phyloP scores from a whole-genome alignment of 2,797 vertebrate species.

The Arnoldichthys spilopterus region DNA sequence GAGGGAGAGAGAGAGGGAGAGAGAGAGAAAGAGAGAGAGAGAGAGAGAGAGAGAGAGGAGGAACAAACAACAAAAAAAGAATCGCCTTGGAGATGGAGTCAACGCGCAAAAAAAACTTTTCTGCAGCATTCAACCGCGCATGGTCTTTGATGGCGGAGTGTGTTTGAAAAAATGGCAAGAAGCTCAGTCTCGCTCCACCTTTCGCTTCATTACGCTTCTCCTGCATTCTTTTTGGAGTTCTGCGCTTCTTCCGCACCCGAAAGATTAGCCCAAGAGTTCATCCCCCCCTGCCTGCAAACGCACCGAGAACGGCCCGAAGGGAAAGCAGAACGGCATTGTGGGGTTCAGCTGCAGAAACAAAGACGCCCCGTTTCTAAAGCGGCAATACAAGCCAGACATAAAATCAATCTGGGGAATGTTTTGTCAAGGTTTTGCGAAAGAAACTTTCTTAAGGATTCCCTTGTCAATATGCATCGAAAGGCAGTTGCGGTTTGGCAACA shows the following conservation, averaged over 20 bases:
- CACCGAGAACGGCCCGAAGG: conserved; percentile 78
- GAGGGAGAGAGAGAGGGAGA: conserved; percentile 37
- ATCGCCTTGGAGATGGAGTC: conserved; percentile 70
- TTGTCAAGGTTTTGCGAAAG: conserved; percentile 80
- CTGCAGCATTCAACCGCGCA: conserved; percentile 60
- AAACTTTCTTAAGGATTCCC: conserved; percentile 76
- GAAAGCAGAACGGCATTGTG: conserved; percentile 75
- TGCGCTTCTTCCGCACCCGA: conserved; percentile 74
- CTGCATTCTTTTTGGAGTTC: conserved; percentile 73
- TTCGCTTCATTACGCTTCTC: conserved; percentile 71
- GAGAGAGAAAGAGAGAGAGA: neutral
- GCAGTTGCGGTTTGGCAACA: conserved; percentile 72
- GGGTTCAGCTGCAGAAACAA: conserved; percentile 75
- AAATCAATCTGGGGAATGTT: conserved; percentile 83
- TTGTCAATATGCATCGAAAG: conserved; percentile 75
- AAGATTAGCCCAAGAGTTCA: conserved; percentile 67
- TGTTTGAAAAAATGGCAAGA: conserved; percentile 69
- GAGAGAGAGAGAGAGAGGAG: conserved; percentile 53
- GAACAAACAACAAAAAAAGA: conserved; percentile 63
- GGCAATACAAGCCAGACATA: conserved; percentile 72
- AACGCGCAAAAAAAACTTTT: conserved; percentile 62
- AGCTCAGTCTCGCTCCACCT: conserved; percentile 60
- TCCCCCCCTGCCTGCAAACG: conserved; percentile 67
- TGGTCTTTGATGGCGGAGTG: conserved; percentile 75
- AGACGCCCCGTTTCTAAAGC: conserved; percentile 57